Base-by-base conservation (phyloP, 2,797 vertebrate species). In the Glyptemys insculpta region DNA sequence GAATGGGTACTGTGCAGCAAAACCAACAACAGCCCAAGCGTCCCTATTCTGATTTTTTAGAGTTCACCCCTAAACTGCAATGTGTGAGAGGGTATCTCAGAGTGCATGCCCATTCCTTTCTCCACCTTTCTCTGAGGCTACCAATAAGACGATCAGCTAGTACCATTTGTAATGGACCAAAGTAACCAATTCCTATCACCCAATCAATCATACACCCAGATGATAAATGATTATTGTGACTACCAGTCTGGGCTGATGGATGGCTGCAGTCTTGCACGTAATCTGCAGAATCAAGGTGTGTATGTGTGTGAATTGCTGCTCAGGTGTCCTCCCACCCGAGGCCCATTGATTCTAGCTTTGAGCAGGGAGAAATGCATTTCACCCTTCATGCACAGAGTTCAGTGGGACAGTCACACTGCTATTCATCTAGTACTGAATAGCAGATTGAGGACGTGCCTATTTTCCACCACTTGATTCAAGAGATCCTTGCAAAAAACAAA, bases 381-480 rank as follows among this genome's bases (percentile, higher is more conserved):
- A 41, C 21, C 21, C 12, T 74, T 37, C 21, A 7, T 37, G 6
- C 37, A 74, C 11, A 25, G 21, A 41, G 21, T 74, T 65, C 62
- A 5, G 53, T 59, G 50, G 47, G 89, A 16, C 80, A 25, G 21
- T 54, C 54, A 54, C 54, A 85, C 27, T 15, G 89, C 89, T 23
- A 62, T 81, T 95, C 81, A 54, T 81, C 79, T 10, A 3, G 31
- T 79, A 74, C 5, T 2, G 89, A 54, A 27, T 27, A 47, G 41
- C 72, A 76, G 41, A 37, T 47, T 76, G 41, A 76, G 25, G 72
- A 95, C 86, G 90, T 74, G 92, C 86, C 91, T 89, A 1, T 95
- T 57, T 95, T 92, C 92, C 68, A 94, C 86, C 78, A 94, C 96
- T 96, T 96, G 94, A 92, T 82, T 95, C 92, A 87, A 85, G 80